Base-by-base conservation (phyloP, 2,797 vertebrate species). In the Carapus acus region DNA sequence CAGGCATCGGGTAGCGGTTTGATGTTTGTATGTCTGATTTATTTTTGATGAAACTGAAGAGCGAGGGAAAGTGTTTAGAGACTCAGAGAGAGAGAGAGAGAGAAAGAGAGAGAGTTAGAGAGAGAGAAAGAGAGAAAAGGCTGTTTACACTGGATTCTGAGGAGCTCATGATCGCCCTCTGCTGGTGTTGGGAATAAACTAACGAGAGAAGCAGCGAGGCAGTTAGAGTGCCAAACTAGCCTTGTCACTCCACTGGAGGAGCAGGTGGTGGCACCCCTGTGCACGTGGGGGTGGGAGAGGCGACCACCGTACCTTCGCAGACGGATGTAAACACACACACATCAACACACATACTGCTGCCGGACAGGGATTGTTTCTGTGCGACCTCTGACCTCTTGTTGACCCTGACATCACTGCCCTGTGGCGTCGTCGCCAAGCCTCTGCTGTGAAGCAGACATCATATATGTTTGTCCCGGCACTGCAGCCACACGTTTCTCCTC, bases 211-310 rank as follows among this genome's bases (percentile, higher is more conserved):
- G 74, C 82, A 78, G 77, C 57, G 48, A 68, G 49, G 53, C 50
- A 61, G 71, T 73, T 39, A 41, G 20, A 1, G 43, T 74, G 81
- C 83, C 83, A 85, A 80, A 76, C 48, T 54, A 51, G 73, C 71
- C 24, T 27, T 27, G 68, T 69, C 73, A 71, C 45, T 62, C 73
- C 75, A 55, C 45, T 76, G 61, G 63, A 70, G 58, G 69, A 83
- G 79, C 86, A 88, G 86, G 83, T 85, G 82, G 81, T 62, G 63
- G 62, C 81, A 74, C 79, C 73, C 73, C 74, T 36, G 73, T 75
- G 73, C 70, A 73, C 74, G 36, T 62, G 58, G 73, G 67, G 61
- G 73, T 67, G 66, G 73, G n/a, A n/a, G 73, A 65, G 65, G 58
- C 72, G 72, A 50, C 76, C 71, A 78, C 78, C 79, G 81, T 71